Evolutionary conservation across 2,797 vertebrate genomes (phyloP), one percentile per base, ranked within the genome.

Genomic region (Eutrigla gurnardus): DNA sequence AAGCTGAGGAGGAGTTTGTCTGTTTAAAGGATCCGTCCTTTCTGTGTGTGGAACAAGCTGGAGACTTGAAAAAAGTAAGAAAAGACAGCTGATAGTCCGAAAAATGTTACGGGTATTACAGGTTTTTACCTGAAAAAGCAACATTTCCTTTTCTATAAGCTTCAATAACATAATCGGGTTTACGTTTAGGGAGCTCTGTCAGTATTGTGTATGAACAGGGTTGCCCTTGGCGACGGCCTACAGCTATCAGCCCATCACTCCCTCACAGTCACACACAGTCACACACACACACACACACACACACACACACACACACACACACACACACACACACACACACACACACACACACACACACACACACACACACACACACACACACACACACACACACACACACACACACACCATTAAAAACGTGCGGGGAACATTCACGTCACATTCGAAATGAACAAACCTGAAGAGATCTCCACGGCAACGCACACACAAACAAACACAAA

Each of bases 11-110:
- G 0, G 0, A 42, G 17, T 43, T 25, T 64, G 42, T 61, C 14
- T 3, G 32, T 36, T 50, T 53, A 63, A 74, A 88, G 86, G 81
- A 59, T 62, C 32, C 3, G 14, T 25, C 46, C 33, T 35, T 46
- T 53, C 35, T 63, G 72, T 64, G 67, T 55, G 76, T 39, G 57
- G 64, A 82, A 80, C 78, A 76, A 75, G 62, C 70, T 57, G n/a
- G 7, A 12, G 65, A 25, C 25, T 50, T 40, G 2, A 37, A 36
- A 77, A 45, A 50, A 15, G 40, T 25, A 5, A 25, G 52, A 32
- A 36, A 39, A 15, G 5, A 40, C 14, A 37, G 4, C 32, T 1
- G 7, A 25, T 32, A 71, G 13, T 52, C 39, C 57, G 39, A 36
- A 40, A 46, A 58, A 66, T 35, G 50, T 17, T 18, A 37, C 4